These are phyloP conservation scores for Catharus ustulatus DNA, from an alignment of 2,797 vertebrate species.

Conservation along the genomic window DNA sequence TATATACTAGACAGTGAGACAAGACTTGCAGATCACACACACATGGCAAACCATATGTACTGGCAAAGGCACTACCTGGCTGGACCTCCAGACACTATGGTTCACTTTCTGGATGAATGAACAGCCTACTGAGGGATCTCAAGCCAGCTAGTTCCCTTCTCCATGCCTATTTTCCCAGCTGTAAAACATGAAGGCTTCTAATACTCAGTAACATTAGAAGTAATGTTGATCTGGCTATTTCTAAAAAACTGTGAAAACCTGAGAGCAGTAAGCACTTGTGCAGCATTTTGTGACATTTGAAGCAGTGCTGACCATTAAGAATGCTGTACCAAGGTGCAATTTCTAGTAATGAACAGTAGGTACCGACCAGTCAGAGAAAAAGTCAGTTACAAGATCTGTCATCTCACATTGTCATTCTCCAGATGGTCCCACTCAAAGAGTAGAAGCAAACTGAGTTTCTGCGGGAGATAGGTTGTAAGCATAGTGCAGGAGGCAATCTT, in stretches of 20 bases:
- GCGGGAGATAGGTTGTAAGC: no score
- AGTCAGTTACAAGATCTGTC: neutral
- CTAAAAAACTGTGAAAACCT: neutral
- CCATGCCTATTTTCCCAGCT: neutral
- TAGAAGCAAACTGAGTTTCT: neutral
- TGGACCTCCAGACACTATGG: neutral
- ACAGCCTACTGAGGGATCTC: neutral
- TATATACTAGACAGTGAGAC: neutral
- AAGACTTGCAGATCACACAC: neutral
- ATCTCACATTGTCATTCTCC: neutral
- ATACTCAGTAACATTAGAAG: neutral
- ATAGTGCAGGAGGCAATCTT: no score
- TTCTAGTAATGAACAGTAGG: neutral
- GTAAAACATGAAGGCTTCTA: neutral
- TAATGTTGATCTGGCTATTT: neutral
- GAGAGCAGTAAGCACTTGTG: neutral
- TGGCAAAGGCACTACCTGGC: neutral
- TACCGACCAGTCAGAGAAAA: neutral
- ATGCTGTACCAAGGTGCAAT: neutral
- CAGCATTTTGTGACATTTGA: neutral
- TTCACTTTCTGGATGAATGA: neutral
- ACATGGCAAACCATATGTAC: fast-evolving
- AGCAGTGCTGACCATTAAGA: neutral
- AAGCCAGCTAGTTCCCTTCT: neutral
- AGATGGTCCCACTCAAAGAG: neutral